phyloP scores from a whole-genome alignment of 2,113 vertebrate species.

The Monopterus albus region DNA sequence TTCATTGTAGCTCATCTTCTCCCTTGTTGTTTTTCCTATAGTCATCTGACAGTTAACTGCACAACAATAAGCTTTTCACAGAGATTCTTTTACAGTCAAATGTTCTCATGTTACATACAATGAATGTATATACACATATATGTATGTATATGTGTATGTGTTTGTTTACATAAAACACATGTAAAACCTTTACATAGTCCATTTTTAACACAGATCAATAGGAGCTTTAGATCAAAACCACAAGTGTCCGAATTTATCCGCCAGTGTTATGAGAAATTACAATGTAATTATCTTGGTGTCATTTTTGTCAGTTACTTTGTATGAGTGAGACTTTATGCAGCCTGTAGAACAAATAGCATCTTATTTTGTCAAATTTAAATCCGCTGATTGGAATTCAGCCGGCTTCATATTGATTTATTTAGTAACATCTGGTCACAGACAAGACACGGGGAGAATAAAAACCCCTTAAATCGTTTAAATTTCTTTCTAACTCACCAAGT shows the following conservation, averaged over 20 bases:
- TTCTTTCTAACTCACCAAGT: slow-evolving; percentile 47
- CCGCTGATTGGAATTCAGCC: slow-evolving; percentile 43
- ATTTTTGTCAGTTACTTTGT: neutral
- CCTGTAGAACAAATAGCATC: slow-evolving; percentile 27
- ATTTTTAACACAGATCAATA: slow-evolving; percentile 9
- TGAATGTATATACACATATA: too few relatives aligned
- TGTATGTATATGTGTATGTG: slow-evolving; percentile 9
- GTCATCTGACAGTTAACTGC: slow-evolving; percentile 64
- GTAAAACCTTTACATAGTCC: too few relatives aligned
- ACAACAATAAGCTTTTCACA: slow-evolving; percentile 44
- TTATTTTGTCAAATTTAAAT: slow-evolving; percentile 38
- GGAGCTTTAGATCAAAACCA: slow-evolving; percentile 21
- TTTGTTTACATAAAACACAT: slow-evolving; percentile 42
- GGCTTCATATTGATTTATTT: slow-evolving; percentile 56
- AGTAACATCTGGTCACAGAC: slow-evolving; percentile 60
- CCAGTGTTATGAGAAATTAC: neutral
- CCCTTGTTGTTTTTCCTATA: slow-evolving; percentile 40
- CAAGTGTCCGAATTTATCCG: neutral
- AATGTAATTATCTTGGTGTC: slow-evolving; percentile 4
- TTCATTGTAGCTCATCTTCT: slow-evolving; percentile 57
- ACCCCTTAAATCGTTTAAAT: slow-evolving; percentile 57
- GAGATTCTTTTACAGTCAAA: slow-evolving; percentile 22
- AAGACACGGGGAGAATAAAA: slow-evolving; percentile 44
- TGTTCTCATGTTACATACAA: neutral
- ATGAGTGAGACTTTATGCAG: slow-evolving; percentile 8